Evolutionary conservation across 2,888 invertebrate genomes (phyloP).

Genomic region (Idaea straminata): DNA sequence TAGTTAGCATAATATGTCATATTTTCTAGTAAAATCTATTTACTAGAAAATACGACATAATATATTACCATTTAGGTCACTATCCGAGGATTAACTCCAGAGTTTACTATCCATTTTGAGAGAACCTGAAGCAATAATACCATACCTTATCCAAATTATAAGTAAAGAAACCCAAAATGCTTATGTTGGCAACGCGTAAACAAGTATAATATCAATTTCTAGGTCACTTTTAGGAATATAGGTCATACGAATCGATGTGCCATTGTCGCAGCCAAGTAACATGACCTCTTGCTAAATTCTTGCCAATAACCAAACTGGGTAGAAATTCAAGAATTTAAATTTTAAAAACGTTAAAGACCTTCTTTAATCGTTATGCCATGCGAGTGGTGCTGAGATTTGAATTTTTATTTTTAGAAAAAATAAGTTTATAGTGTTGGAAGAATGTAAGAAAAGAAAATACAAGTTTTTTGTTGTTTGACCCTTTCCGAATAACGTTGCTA

Average conservation of each 20-base stretch:
- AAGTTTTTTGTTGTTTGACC: neutral
- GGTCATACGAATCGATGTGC: neutral
- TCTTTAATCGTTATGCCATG: neutral
- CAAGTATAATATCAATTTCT: neutral
- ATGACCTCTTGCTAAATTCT: neutral
- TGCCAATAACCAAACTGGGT: neutral
- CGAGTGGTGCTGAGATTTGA: no score
- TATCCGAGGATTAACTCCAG: no score
- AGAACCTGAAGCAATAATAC: neutral
- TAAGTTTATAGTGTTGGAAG: no score
- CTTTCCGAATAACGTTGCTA: neutral
- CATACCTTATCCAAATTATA: neutral
- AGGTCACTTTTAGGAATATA: conserved; percentile 1
- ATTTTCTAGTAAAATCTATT: neutral
- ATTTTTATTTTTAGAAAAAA: no score
- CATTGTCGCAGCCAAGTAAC: neutral
- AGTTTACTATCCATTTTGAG: neutral
- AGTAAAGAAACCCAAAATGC: neutral
- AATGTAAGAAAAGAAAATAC: no score
- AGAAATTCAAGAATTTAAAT: neutral
- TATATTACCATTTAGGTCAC: neutral
- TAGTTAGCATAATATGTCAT: neutral
- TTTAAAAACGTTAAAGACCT: no score
- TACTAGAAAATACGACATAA: no score
- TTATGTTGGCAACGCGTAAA: neutral